A percentile compares a stretch with the other conserved stretches of the same genome.
phyloP scores from a whole-genome alignment of 2,797 vertebrate species.

The Crocidura indochinensis region DNA sequence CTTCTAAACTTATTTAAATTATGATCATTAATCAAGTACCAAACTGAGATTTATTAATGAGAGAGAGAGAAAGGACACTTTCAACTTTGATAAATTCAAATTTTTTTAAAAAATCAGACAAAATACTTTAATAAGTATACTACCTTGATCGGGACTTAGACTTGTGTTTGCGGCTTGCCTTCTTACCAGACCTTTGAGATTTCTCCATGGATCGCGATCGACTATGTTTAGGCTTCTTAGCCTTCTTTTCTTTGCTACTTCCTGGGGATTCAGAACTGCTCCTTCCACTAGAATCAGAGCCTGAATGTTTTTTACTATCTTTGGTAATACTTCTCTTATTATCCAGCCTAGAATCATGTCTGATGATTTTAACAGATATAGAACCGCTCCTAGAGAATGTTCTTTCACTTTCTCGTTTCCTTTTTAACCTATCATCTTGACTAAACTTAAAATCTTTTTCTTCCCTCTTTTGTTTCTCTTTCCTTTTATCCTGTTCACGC shows the following conservation, averaged over 20 bases:
- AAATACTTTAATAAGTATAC: slow-evolving; percentile 97
- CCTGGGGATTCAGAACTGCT: slow-evolving; percentile 96
- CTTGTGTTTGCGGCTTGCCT: slow-evolving; percentile 99
- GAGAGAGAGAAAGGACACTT: slow-evolving; percentile 87
- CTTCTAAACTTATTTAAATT: slow-evolving; percentile 88
- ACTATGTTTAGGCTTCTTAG: slow-evolving; percentile 99
- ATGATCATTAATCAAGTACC: slow-evolving; percentile 89
- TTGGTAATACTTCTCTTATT: slow-evolving; percentile 96
- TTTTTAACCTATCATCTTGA: slow-evolving; percentile 93
- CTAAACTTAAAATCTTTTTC: slow-evolving; percentile 93
- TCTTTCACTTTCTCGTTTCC: slow-evolving; percentile 93
- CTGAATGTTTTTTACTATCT: slow-evolving; percentile 95
- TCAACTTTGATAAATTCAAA: slow-evolving; percentile 91
- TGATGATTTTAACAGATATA: slow-evolving; percentile 92
- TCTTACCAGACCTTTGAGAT: slow-evolving; percentile 99
- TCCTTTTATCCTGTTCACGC: slow-evolving; percentile 93
- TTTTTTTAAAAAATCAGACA: slow-evolving; percentile 90
- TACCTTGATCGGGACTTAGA: slow-evolving; percentile 99
- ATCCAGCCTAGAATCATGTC: slow-evolving; percentile 94
- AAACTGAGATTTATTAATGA: slow-evolving; percentile 87
- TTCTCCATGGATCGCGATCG: slow-evolving; percentile 98
- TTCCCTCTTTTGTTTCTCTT: slow-evolving; percentile 94
- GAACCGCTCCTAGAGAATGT: slow-evolving; percentile 93
- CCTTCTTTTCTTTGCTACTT: slow-evolving; percentile 99
- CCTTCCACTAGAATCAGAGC: slow-evolving; percentile 96